Conservation (phyloP, 2,113 vertebrate species). For the Corydoras maculifer region DNA sequence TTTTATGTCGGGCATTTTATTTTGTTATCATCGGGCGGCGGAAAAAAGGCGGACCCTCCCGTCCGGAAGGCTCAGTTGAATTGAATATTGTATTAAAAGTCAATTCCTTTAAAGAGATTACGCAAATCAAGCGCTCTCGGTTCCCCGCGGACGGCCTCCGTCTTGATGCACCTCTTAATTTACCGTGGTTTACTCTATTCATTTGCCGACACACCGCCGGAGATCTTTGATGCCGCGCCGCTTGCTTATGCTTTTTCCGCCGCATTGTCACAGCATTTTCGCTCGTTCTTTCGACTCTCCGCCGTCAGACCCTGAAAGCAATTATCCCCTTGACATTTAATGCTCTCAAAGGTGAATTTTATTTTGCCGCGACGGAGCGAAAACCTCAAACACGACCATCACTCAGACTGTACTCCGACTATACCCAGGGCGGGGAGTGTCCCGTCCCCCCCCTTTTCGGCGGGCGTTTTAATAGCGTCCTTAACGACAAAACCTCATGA, state of each 20-base stretch:
- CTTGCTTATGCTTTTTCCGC: slow-evolving; percentile 57
- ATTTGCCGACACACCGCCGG: slow-evolving; percentile 53
- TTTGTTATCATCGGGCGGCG: slow-evolving; percentile 65
- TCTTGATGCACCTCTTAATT: slow-evolving; percentile 71
- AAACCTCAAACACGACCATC: slow-evolving; percentile 26
- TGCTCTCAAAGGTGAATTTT: slow-evolving; percentile 53
- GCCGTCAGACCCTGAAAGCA: slow-evolving; percentile 60
- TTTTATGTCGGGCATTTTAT: slow-evolving; percentile 71
- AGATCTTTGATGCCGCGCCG: slow-evolving; percentile 57
- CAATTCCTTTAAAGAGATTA: slow-evolving; percentile 71
- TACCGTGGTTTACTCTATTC: slow-evolving; percentile 67
- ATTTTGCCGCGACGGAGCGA: slow-evolving; percentile 53
- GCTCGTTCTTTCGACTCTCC: slow-evolving; percentile 41
- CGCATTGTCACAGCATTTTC: slow-evolving; percentile 59
- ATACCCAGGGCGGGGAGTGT: slow-evolving; percentile 26
- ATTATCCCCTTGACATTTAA: slow-evolving; percentile 59
- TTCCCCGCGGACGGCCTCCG: slow-evolving; percentile 54
- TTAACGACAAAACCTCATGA: slow-evolving; percentile 28
- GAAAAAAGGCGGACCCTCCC: slow-evolving; percentile 29
- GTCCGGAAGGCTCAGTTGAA: slow-evolving; percentile 54
- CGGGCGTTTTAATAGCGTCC: slow-evolving; percentile 31
- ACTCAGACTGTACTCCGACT: slow-evolving; percentile 23
- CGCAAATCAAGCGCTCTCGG: slow-evolving; percentile 62
- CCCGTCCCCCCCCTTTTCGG: background rate
- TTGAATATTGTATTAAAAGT: slow-evolving; percentile 75